Base-by-base conservation (phyloP, 2,797 vertebrate genomes). In the Catharus ustulatus region DNA sequence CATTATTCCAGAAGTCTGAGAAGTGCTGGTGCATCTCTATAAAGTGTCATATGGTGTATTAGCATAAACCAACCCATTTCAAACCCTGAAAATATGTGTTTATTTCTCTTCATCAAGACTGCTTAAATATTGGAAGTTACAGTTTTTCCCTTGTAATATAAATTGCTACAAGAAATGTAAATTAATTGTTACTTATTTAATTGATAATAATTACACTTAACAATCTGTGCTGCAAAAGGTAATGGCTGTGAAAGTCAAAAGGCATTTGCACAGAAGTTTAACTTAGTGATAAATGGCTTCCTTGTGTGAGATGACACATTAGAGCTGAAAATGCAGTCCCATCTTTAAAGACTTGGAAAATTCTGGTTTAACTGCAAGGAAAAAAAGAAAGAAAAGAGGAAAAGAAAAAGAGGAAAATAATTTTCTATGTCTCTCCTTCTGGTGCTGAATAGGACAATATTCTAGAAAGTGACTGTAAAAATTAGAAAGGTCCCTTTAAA, bases 121-220 rank as follows among this genome's bases (percentile, higher is more conserved):
- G 27, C 32, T 79, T 92, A 84, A 82, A 84, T 93, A 77, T 68
- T 91, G 38, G 36, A 88, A 86, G 63, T 74, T 93, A 57, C 52
- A 90, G 59, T 43, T 91, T 93, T 93, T 54, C 27, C 32, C 54
- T 58, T 87, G 22, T n/a, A 71, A 82, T 82, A 77, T 71, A 75
- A 94, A 67, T 90, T 86, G 51, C n/a, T 74, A 19, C 42, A 87
- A 77, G 68, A 91, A 93, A 84, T 6, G 1, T 82, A 82, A 89
- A 58, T 79, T 54, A 92, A 81, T 93, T 92, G 18, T 91, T 95
- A 40, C 80, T 67, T 84, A 89, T 86, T 86, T 95, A 84, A 80
- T 85, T 84, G 57, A 59, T 92, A 83, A 87, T 88, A 95, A 89
- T 92, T 83, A 36, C 76, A 72, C 15, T 83, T 85, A 91, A 76